Base-by-base conservation (phyloP, 2,888 invertebrate species). In the Cremastobaeus sp. region DNA sequence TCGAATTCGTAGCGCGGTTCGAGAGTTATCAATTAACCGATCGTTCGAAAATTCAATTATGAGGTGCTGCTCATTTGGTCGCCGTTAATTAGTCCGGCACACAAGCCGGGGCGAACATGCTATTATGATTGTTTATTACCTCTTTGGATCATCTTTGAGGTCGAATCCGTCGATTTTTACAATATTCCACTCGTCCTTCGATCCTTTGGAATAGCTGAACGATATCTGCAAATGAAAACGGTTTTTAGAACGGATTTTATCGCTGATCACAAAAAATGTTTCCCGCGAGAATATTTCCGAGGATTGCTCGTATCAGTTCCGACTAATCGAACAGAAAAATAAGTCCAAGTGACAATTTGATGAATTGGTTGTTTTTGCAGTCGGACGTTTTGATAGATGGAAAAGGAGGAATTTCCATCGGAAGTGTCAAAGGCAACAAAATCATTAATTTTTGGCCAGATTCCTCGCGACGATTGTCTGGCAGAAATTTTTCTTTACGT, bases 131-230 rank as follows among this genome's bases (percentile, higher is more conserved):
- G 9, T 32, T 59, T 62, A 17, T 89, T 87, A 94, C 94, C 96
- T 94, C 81, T 94, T 95, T 48, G 95, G 95, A 89, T 96, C 96
- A 78, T 93, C 92, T 88, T 91, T 91, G 50, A 90, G 89, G 84
- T 94, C 93, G 84, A 96, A 95, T 5, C 96, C 96, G 77, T 95
- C 95, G 77, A 96, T 93, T 86, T 93, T 93, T 77, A 96, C 91
- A 11, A 95, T 93, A 87, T 96, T 96, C 93, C 94, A 93, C 84
- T 95, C 94, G 79, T 94, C 93, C 84, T 93, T 93, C 14, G 89
- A 88, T 80, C 91, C 91, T 80, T 92, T 92, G 17, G 94, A 92
- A 88, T 96, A 96, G 85, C 96, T 95, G 86, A 96, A 96, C 72
- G 96, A 95, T 81, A 96, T 93, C 92, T 95, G 89, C n/a, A 89